Evolutionary conservation across 2,797 vertebrate genomes (phyloP).

Genomic region (Numenius phaeopus): DNA sequence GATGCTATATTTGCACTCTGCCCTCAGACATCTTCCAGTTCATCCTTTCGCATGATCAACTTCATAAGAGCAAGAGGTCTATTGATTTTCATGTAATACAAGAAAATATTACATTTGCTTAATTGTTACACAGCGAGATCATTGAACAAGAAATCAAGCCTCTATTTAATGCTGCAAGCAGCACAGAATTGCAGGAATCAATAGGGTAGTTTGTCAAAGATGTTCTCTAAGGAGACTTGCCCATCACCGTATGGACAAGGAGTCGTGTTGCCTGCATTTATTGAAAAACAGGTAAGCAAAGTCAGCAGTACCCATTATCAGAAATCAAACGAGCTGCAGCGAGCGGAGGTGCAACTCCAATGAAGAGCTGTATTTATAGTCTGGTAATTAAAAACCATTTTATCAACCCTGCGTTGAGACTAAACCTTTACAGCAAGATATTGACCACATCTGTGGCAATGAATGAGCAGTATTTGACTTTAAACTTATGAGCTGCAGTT

Average conservation of each 20-base stretch:
- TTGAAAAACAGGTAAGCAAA: constrained; percentile 86
- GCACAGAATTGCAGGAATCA: constrained; percentile 89
- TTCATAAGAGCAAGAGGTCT: constrained; percentile 87
- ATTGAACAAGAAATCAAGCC: constrained; percentile 90
- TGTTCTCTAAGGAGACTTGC: constrained; percentile 85
- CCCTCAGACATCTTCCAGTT: constrained; percentile 75
- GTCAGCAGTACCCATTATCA: constrained; percentile 96
- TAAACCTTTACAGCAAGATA: constrained; percentile 83
- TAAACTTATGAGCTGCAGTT: constrained; percentile 87
- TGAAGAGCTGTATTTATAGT: constrained; percentile 88
- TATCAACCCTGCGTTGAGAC: constrained; percentile 86
- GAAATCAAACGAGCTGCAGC: constrained; percentile 91
- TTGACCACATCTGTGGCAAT: constrained; percentile 85
- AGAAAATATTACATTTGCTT: constrained; percentile 95
- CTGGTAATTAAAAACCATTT: constrained; percentile 98
- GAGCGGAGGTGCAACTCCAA: constrained; percentile 78
- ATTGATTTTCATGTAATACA: constrained; percentile 99
- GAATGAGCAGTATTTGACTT: constrained; percentile 88
- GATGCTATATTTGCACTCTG: constrained; percentile 75
- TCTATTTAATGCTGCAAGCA: constrained; percentile 91
- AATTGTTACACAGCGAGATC: constrained; percentile 91
- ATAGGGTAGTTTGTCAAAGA: constrained; percentile 96
- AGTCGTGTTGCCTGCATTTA: constrained; percentile 77
- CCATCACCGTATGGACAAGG: constrained; percentile 78
- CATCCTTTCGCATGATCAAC: constrained; percentile 82